These are phyloP conservation scores for Xylocampa areola DNA, from an alignment of 2,888 invertebrate species.

Conservation along the genomic window DNA sequence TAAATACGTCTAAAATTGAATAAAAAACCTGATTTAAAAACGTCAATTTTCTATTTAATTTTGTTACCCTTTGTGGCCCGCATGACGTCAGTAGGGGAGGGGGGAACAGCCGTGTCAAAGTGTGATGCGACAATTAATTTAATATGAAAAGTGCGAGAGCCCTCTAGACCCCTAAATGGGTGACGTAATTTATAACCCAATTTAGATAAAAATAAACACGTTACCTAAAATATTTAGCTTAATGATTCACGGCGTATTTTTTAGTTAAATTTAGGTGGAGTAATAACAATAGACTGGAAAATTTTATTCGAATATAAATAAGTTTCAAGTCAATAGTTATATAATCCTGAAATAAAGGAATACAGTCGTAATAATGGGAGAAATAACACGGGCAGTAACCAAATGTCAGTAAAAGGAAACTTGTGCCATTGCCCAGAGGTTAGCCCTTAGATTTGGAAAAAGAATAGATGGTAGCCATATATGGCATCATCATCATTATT, in stretches of 20 bases:
- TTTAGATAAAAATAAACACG: constrained; percentile 49
- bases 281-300: constrained; percentile 4
- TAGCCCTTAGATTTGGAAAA: too few species aligned
- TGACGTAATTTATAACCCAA: constrained; percentile 50
- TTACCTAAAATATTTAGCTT: constrained; percentile 33
- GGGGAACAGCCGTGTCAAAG: constrained; percentile 34
- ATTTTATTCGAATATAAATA: neutral
- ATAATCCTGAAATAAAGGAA: too few species aligned
- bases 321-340: neutral
- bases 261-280: neutral
- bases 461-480: too few species aligned
- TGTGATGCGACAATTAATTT: constrained; percentile 52
- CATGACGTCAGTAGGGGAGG: constrained; percentile 30
- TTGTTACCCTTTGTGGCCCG: constrained; percentile 23
- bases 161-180: constrained; percentile 17
- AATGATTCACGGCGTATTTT: constrained; percentile 20
- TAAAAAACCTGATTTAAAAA: constrained; percentile 9
- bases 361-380: too few species aligned
- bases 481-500: too few species aligned
- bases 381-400: too few species aligned
- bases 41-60: constrained; percentile 22
- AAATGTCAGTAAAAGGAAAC: too few species aligned
- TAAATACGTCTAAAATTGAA: too few species aligned
- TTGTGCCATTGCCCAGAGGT: too few species aligned
- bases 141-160: constrained; percentile 43